Evolutionary conservation across 2,797 vertebrate species (phyloP), one percentile per base, ranked within the genome.

Genomic region (Gallinago solitaria): DNA sequence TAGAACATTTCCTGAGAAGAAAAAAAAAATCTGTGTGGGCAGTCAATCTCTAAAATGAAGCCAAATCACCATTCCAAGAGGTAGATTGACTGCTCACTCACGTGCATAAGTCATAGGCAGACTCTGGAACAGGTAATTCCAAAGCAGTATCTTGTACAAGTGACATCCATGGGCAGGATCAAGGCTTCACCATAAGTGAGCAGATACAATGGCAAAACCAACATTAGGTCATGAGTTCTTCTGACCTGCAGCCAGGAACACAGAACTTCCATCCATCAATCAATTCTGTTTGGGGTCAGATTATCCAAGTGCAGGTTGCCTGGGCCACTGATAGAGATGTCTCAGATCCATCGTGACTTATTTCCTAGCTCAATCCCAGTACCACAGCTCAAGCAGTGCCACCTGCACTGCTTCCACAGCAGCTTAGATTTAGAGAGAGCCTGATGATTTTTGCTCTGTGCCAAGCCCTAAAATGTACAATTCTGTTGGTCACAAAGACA

Each of bases 11-110:
- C 56, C 48, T 19, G 32, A 33, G 73, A 59, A 65, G 21, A 47
- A 27, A 61, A 69, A 60, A 61, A 69, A 60, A 59, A n/a, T 4
- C 28, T 8, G 4, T 3, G 9, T 28, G 21, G 64, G 45, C 19
- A 75, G 30, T 25, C 43, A 90, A 27, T 12, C 41, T 48, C 45
- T 24, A 78, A 59, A 93, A 64, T 9, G 16, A 90, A 87, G 30
- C 3, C 41, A 73, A 86, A 57, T 4, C 30, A 70, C 56, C 25
- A 21, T 17, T 61, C 41, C n/a, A 50, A 78, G 61, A 73, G 21
- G 15, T 25, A 50, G 48, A 47, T 1, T 0, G 2, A 68, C 28
- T 28, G 67, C n/a, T 65, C n/a, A 9, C 9, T 4, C 7, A 9
- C 5, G 1, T 8, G 2, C 8, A 1, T 21, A 78, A 79, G 3